Evolutionary conservation across 2,113 vertebrate species (phyloP).

Genomic region (Terrapene triunguis): DNA sequence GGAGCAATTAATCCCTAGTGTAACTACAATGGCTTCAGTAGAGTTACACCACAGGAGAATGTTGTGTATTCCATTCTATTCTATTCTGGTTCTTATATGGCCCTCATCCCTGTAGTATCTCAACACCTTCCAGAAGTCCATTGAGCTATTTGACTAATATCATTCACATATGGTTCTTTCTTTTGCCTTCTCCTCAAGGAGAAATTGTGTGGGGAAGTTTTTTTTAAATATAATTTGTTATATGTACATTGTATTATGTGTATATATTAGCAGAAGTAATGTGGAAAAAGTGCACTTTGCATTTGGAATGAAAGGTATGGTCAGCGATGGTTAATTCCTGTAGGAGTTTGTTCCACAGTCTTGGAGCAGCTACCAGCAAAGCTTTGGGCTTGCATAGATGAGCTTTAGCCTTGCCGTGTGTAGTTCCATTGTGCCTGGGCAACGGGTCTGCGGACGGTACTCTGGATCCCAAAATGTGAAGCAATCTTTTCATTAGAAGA

Average conservation of each 20-base stretch:
- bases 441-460: background rate
- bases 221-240: background rate
- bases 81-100: background rate
- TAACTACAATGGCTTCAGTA: background rate
- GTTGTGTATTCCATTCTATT: background rate
- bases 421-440: background rate
- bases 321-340: background rate
- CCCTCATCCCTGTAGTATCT: background rate
- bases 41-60: background rate
- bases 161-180: background rate
- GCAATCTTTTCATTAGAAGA: background rate
- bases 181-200: background rate
- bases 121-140: background rate
- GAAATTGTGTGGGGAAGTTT: background rate
- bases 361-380: background rate
- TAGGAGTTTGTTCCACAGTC: background rate
- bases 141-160: background rate
- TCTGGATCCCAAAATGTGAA: accelerated
- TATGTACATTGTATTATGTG: background rate
- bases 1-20: background rate
- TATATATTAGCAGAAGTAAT: background rate
- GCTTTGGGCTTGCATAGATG: background rate
- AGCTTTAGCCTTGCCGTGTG: background rate
- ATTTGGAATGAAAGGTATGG: background rate
- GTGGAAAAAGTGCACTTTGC: background rate